These are phyloP conservation scores for Synchiropus splendidus DNA, from an alignment of 2,113 vertebrate species.

Conservation along the genomic window DNA sequence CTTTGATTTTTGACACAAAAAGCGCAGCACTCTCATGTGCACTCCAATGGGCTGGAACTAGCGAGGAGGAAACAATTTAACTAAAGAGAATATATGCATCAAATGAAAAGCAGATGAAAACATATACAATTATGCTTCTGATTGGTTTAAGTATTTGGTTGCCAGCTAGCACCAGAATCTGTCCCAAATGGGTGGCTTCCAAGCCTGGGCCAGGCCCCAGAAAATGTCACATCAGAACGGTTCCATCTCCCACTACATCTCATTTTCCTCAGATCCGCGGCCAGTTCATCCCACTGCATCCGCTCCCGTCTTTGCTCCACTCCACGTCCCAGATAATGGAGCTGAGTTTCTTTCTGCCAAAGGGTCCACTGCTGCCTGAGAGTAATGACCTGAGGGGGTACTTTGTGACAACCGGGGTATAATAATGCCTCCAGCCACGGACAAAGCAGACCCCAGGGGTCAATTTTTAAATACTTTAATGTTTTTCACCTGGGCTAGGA, in stretches of 20 bases:
- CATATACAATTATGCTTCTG: slow-evolving; percentile 67
- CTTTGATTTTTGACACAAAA: slow-evolving; percentile 51
- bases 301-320: slow-evolving; percentile 38
- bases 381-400: slow-evolving; percentile 76
- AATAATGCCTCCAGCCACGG: slow-evolving; percentile 73
- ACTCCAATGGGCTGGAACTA: slow-evolving; percentile 44
- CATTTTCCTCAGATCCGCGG: slow-evolving; percentile 59
- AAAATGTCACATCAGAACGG: slow-evolving; percentile 45
- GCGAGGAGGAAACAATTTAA: slow-evolving; percentile 51
- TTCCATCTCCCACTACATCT: slow-evolving; percentile 34
- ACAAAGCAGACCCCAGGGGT: slow-evolving; percentile 74
- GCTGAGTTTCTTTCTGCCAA: slow-evolving; percentile 60
- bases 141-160: slow-evolving; percentile 63
- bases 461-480: slow-evolving; percentile 79
- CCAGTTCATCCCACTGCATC: slow-evolving; percentile 46
- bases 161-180: slow-evolving; percentile 50
- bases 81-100: slow-evolving; percentile 76
- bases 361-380: slow-evolving; percentile 59
- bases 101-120: slow-evolving; percentile 68
- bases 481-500: slow-evolving; percentile 61
- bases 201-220: slow-evolving; percentile 45
- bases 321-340: slow-evolving; percentile 67
- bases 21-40: slow-evolving; percentile 45
- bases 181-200: slow-evolving; percentile 52
- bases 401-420: slow-evolving; percentile 71